A percentile compares a stretch with the other conserved stretches of the same genome.
Evolutionary conservation across 2,888 invertebrate genomes (phyloP).

Genomic region (Neocrepidodera transversa): DNA sequence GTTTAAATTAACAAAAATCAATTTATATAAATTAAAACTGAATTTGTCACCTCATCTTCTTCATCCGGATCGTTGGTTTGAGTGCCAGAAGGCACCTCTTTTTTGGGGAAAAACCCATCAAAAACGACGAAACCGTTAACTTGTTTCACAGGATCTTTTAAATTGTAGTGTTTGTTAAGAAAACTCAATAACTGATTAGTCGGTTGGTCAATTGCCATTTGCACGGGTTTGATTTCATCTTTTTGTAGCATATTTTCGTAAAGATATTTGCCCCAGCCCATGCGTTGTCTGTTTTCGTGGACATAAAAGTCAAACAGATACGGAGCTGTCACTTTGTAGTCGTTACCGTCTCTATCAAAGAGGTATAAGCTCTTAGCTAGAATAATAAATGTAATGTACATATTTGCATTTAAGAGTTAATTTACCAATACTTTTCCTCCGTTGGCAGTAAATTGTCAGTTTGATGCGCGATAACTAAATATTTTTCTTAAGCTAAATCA

Average conservation of each 20-base stretch:
- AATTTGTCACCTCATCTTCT: constrained; percentile 1
- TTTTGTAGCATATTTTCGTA: not conserved
- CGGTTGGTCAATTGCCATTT: not conserved
- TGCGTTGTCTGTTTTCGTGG: constrained; percentile 2
- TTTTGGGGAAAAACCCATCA: not conserved
- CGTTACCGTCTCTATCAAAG: not conserved
- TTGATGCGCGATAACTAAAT: too few relatives aligned
- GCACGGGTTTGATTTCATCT: not conserved
- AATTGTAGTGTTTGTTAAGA: not conserved
- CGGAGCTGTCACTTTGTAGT: not conserved
- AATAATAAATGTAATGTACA: too few relatives aligned
- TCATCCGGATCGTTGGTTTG: not conserved
- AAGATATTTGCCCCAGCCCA: constrained; percentile 1
- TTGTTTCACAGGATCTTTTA: not conserved
- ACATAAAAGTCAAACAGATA: constrained; percentile 5
- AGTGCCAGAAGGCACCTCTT: not conserved
- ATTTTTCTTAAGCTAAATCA: too few relatives aligned
- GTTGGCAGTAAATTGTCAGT: too few relatives aligned
- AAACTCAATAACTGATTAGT: not conserved
- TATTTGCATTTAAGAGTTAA: too few relatives aligned
- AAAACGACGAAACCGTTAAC: not conserved
- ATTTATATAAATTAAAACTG: too few relatives aligned
- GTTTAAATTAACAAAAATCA: too few relatives aligned
- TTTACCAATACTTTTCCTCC: too few relatives aligned
- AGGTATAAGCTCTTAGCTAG: not conserved